phyloP scores from a whole-genome alignment of 2,113 vertebrate genomes.

The Nymphicus hollandicus region DNA sequence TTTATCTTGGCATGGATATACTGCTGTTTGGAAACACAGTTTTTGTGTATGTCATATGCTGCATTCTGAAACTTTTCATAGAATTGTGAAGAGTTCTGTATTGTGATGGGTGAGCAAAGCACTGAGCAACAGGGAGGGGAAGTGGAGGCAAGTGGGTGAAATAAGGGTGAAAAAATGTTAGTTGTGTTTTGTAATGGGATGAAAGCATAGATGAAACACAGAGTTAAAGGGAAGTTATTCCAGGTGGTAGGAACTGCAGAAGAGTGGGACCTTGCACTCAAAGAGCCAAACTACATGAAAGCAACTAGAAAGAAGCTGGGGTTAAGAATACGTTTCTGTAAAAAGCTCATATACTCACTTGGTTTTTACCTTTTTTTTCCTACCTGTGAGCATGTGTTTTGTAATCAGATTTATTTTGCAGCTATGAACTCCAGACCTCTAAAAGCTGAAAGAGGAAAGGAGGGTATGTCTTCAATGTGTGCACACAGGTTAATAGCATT shows the following conservation, averaged over 20 bases:
- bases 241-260: not conserved
- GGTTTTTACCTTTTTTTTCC: not conserved
- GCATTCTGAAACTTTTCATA: not conserved
- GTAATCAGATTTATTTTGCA: not conserved
- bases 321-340: not conserved
- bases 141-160: not conserved
- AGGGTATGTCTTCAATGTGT: not conserved
- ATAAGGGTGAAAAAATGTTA: not conserved
- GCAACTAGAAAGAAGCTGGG: not conserved
- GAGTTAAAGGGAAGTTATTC: not conserved
- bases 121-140: not conserved
- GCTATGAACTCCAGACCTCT: not conserved
- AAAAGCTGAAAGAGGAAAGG: not conserved
- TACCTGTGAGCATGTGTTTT: not conserved
- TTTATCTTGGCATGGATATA: not conserved
- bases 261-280: not conserved
- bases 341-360: not conserved
- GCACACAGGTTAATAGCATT: rapidly evolving
- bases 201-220: not conserved
- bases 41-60: not conserved
- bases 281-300: not conserved
- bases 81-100: not conserved
- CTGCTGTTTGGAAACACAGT: not conserved
- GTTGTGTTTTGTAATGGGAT: not conserved
- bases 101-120: not conserved